Conservation (phyloP, 2,888 invertebrate genomes). For the Deladenus siricidicola region DNA sequence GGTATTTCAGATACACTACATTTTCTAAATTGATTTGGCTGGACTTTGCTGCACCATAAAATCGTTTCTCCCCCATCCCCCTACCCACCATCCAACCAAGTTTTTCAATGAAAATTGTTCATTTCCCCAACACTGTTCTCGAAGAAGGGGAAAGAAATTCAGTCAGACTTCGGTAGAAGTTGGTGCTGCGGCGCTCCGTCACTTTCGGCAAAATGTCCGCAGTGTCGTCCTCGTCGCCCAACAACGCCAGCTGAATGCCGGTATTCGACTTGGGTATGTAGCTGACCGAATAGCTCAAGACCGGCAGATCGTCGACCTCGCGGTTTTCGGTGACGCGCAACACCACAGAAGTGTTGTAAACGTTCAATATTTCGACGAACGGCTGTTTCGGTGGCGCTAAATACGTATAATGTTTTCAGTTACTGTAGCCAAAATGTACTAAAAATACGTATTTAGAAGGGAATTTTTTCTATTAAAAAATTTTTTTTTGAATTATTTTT, state of each 20-base stretch:
- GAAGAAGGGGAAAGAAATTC: too few relatives aligned
- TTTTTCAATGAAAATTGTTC: too few relatives aligned
- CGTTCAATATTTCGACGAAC: constrained; percentile 30
- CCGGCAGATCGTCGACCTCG: constrained; percentile 31
- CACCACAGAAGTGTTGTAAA: constrained; percentile 33
- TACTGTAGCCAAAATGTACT: too few relatives aligned
- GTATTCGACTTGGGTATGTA: constrained; percentile 13
- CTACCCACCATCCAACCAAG: too few relatives aligned
- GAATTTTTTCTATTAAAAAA: too few relatives aligned
- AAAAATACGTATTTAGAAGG: too few relatives aligned
- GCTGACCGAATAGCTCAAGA: constrained; percentile 27
- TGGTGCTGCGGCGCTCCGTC: not conserved
- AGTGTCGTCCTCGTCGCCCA: not conserved
- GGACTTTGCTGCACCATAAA: not conserved
- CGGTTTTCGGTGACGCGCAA: constrained; percentile 33
- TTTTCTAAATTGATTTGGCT: not conserved
- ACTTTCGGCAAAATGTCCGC: too few relatives aligned
- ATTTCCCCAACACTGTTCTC: too few relatives aligned
- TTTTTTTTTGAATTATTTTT: too few relatives aligned
- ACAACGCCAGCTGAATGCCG: not conserved
- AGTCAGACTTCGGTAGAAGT: not conserved
- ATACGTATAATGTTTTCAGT: not conserved
- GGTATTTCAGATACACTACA: too few relatives aligned
- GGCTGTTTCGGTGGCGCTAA: constrained; percentile 41
- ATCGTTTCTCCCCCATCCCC: not conserved